Conservation (phyloP, 2,888 invertebrate genomes). For the Digitonthophagus gazella region DNA sequence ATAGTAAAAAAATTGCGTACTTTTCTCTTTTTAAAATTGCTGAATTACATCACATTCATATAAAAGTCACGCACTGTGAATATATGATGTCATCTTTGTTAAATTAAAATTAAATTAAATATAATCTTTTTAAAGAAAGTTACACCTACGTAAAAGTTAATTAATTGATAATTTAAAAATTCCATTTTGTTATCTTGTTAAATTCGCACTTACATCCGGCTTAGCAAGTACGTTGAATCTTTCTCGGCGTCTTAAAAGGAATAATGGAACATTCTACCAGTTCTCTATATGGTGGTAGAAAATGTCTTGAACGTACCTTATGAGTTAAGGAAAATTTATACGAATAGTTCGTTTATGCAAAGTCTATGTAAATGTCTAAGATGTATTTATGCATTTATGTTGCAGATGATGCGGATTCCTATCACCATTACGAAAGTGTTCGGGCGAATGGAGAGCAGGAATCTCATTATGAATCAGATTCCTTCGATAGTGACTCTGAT, state of each 20-base stretch:
- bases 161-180: too few species aligned
- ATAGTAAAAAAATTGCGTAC: not conserved
- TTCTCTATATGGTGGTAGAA: not conserved
- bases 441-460: slow-evolving; percentile 41
- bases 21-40: not conserved
- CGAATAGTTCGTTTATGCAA: not conserved
- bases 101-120: too few species aligned
- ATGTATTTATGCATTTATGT: slow-evolving; percentile 25
- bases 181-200: too few species aligned
- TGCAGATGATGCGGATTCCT: slow-evolving; percentile 66
- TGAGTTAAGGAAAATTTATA: not conserved
- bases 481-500: slow-evolving; percentile 69
- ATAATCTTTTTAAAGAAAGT: too few species aligned
- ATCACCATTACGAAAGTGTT: slow-evolving; percentile 70
- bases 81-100: not conserved
- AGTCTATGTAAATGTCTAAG: not conserved
- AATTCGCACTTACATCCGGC: too few species aligned
- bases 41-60: not conserved
- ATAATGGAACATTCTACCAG: not conserved
- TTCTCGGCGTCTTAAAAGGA: not conserved
- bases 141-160: too few species aligned
- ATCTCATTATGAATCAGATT: slow-evolving; percentile 60
- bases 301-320: not conserved
- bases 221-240: too few species aligned
- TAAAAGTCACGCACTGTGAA: not conserved